Percentiles rank a stretch among this genome's conserved stretches.
Conservation (phyloP, 1,140 invertebrate species). For the Hesperophylax magnus region DNA sequence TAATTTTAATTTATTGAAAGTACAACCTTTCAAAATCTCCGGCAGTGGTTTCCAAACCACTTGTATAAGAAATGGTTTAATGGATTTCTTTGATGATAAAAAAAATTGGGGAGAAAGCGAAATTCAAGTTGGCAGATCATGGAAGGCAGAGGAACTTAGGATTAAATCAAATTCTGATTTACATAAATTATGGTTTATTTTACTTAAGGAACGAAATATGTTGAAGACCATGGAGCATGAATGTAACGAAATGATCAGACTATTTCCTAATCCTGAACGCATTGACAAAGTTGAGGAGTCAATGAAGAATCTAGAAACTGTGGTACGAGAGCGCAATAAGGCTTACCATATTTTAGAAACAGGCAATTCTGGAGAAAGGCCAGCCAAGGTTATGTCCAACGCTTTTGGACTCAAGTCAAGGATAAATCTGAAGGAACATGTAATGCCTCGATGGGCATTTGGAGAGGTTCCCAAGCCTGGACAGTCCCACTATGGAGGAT, state of each 20-base stretch:
- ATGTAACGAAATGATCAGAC: constrained; percentile 75
- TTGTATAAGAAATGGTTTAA: constrained; percentile 70
- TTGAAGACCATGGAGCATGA: constrained; percentile 95
- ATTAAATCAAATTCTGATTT: constrained; percentile 97
- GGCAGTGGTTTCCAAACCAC: constrained; percentile 66
- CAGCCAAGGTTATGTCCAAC: constrained; percentile 72
- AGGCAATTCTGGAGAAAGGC: constrained; percentile 85
- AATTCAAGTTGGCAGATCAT: constrained; percentile 89
- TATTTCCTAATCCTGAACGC: constrained; percentile 96
- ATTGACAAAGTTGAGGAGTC: constrained; percentile 96
- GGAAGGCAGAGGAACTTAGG: constrained; percentile 92
- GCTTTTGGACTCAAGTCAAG: constrained; percentile 72
- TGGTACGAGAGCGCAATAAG: constrained; percentile 92
- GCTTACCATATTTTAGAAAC: constrained; percentile 94
- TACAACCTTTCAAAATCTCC: not conserved
- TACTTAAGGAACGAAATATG: constrained; percentile 98
- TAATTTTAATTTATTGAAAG: not conserved
- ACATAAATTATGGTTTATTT: constrained; percentile 97
- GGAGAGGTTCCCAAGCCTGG: constrained; percentile 71
- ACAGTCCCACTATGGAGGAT: constrained; percentile 61
- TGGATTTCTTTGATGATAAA: constrained; percentile 94
- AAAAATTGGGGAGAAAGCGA: constrained; percentile 88
- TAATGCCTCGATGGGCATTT: constrained; percentile 74
- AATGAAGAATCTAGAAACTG: constrained; percentile 94
- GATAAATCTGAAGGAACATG: constrained; percentile 64